Base-by-base conservation (phyloP, 2,888 invertebrate species). In the Eudemis profundana region DNA sequence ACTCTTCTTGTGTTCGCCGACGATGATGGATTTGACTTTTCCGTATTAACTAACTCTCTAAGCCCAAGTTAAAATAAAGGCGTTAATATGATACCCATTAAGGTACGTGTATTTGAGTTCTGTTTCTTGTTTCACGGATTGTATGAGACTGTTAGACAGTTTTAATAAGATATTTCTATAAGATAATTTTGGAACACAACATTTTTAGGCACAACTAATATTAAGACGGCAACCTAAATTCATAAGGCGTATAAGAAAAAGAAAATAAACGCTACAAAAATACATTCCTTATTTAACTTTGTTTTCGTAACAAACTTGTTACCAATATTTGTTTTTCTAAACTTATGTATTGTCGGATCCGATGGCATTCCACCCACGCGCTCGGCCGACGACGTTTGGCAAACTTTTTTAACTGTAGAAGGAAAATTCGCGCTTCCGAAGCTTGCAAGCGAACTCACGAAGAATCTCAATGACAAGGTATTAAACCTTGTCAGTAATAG, bases 371-470 rank as follows among this genome's bases (percentile, higher is more conserved):
- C 42, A 23, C 27, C 56, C 67, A 68, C 67, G 61, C 47, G 10
- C 33, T 42, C 23, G 36, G 21, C 33, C 54, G 64, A 14, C 67
- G 61, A 62, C 53, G 49, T 61, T 65, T 60, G 53, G 53, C 29
- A 60, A 65, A 65, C 57, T 68, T 69, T 66, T 63, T 63, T 69
- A 59, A 54, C 38, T 46, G 46, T 29, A 33, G 51, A 54, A 51
- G 63, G 63, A 67, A 70, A 68, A 67, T 68, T 68, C 64, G 38
- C 57, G 49, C 63, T 51, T 51, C 61, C 65, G 46, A 53, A 67
- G 61, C 62, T 51, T 57, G 64, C 64, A 53, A 29, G 49, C 51
- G 23, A 42, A 66, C 68, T 64, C 56, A 33, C 7, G 47, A 42
- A 29, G 69, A 70, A 70, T 70, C 57, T 49, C 61, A 51, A 59